Base-by-base conservation (phyloP, 92 coral and sea anemone genomes). In the Blastomussa wellsi region DNA sequence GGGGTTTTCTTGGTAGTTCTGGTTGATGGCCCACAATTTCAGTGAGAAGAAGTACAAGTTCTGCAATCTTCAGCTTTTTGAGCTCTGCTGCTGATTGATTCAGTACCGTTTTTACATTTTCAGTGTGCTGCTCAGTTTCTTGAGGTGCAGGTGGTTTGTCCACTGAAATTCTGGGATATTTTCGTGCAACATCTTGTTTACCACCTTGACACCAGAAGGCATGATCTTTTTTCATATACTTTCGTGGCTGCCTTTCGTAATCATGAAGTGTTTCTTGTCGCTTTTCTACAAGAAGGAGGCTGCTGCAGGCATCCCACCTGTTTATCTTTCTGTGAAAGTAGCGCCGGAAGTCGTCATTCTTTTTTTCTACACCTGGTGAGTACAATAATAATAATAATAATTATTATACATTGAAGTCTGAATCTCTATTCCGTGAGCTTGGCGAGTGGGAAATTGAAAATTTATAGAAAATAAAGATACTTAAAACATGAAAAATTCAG, bases 291-390 rank as follows among this genome's bases (percentile, higher is more conserved):
- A 84, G 65, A 31, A 85, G 78, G 3, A 84, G 24, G 28, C 59
- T 84, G n/a, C 67, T 74, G 24, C 82, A 14, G 24, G 89, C 84
- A 67, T 85, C 89, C 89, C 83, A 85, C 36, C 89, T 64, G 20
- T 77, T 77, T 11, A 85, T 85, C 65, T 85, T 85, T 1, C 87
- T 38, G 71, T 85, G 89, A 51, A 85, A 85, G 49, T 22, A 77
- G 2, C 89, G 59, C 0, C 67, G 32, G 24, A n/a, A 37, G 84
- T 77, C 83, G 68, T 85, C 89, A 12, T 78, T 85, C 29, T 85
- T 85, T 84, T 77, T 77, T 44, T 77, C 89, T 17, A 85, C 88
- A n/a, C 88, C 83, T 85, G 72, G 57, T 53, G 32, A 60, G 41
- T 38, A 85, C 68, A 32, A 77, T n/a, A n/a, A n/a, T n/a, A n/a